Evolutionary conservation across 2,113 vertebrate genomes (phyloP), one percentile per base, ranked within the genome.

Genomic region (Castor canadensis): DNA sequence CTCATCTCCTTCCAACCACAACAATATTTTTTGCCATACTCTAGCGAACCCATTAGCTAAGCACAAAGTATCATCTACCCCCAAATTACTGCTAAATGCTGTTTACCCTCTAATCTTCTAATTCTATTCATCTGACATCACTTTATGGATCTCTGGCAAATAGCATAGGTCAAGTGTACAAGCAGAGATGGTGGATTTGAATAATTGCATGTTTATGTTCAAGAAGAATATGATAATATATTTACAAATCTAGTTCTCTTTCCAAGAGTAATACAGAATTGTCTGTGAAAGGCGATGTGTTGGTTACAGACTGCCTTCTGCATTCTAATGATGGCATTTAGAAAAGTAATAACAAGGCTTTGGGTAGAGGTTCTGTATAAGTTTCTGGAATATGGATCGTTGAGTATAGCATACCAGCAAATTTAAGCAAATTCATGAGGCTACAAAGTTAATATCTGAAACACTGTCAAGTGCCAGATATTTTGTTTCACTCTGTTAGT

Each of bases 131-230:
- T 93, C 88, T 96, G 72, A 93, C 76, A 96, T 72, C 75, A 69
- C 76, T 96, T 95, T 77, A 62, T 91, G 73, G 88, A 67, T 92
- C 77, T 91, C 95, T 97, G 93, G 90, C 83, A 98, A 89, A 93
- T 60, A 90, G 47, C 94, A 91, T n/a, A 66, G 77, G 73, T 94
- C 95, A 93, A 98, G 81, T 93, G 69, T 62, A 87, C 17, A 95
- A 96, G 79, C 3, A 0, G 16, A 66, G 91, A 81, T 80, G 69
- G 40, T 87, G 52, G 89, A 97, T 98, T 96, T 97, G 87, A 95
- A 95, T 98, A 98, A 98, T 96, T 97, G 69, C 76, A 95, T 97
- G 96, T 97, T 98, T 97, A 89, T 96, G 90, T 96, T 96, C 85
- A 95, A 98, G 94, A 97, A 79, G 82, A 93, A 94, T 87, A 49